phyloP scores from a whole-genome alignment of 1,140 invertebrate species.

The Procambarus virginalis region DNA sequence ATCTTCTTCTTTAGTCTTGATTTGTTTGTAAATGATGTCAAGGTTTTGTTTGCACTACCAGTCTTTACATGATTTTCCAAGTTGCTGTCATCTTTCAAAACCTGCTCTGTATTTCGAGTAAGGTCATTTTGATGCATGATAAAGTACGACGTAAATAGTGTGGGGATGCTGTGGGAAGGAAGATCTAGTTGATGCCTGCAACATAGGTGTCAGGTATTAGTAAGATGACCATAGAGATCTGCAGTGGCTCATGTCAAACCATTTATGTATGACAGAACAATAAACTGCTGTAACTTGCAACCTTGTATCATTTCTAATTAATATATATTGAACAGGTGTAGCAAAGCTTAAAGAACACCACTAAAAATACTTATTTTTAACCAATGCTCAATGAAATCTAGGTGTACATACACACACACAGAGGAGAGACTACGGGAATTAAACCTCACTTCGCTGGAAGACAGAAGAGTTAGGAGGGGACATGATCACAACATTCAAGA shows the following conservation, averaged over 20 bases:
- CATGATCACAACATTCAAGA: no score
- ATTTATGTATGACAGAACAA: no score
- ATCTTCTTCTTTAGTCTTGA: background rate
- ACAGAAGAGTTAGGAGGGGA: no score
- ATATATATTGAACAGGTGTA: no score
- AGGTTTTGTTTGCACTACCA: background rate
- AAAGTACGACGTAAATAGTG: conserved; percentile 6
- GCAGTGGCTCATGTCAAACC: background rate
- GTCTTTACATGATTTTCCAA: background rate
- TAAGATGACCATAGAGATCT: background rate
- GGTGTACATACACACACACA: no score
- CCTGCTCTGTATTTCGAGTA: background rate
- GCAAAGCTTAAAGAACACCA: no score
- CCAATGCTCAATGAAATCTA: background rate
- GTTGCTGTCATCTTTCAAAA: background rate
- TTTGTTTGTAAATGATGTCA: background rate
- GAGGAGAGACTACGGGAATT: no score
- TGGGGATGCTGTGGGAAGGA: background rate
- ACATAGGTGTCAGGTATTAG: background rate
- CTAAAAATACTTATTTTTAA: no score
- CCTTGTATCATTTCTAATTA: no score
- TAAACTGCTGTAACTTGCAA: no score
- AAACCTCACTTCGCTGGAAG: no score
- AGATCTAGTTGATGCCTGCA: background rate
- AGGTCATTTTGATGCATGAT: background rate